Evolutionary conservation across 2,797 vertebrate species (phyloP).

Genomic region (Vireo griseus): DNA sequence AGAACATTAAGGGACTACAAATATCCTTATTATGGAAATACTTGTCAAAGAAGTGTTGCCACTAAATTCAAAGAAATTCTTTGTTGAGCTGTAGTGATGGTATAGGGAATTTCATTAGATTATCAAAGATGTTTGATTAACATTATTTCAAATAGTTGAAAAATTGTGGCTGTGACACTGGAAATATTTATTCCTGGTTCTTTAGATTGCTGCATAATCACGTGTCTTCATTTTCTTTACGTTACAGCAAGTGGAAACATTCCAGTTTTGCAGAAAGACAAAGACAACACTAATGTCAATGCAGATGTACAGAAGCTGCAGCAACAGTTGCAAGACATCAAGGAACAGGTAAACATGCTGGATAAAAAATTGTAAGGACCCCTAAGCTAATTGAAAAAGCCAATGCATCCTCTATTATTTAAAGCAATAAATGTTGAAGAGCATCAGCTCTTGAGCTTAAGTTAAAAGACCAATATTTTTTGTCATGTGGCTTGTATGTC

Average conservation of each 20-base stretch:
- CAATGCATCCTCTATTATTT: neutral
- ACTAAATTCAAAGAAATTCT: neutral
- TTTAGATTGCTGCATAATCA: neutral
- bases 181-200: neutral
- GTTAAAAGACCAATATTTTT: neutral
- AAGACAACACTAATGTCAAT: constrained; percentile 98
- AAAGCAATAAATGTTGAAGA: neutral
- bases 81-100: neutral
- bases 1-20: neutral
- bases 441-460: neutral
- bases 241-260: constrained; percentile 92
- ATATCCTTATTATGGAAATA: neutral
- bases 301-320: constrained; percentile 98
- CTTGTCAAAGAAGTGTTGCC: neutral
- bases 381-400: neutral
- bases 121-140: neutral
- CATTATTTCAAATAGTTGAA: neutral
- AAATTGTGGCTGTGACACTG: neutral
- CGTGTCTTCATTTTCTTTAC: neutral
- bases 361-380: neutral
- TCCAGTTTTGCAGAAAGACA: constrained; percentile 93
- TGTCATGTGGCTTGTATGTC: neutral
- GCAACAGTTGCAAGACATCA: constrained; percentile 98
- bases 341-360: constrained; percentile 86
- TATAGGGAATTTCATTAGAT: neutral